Percentiles rank a stretch among this genome's conserved stretches.
phyloP scores from a whole-genome alignment of 2,113 vertebrate species.

The Cygnus atratus region DNA sequence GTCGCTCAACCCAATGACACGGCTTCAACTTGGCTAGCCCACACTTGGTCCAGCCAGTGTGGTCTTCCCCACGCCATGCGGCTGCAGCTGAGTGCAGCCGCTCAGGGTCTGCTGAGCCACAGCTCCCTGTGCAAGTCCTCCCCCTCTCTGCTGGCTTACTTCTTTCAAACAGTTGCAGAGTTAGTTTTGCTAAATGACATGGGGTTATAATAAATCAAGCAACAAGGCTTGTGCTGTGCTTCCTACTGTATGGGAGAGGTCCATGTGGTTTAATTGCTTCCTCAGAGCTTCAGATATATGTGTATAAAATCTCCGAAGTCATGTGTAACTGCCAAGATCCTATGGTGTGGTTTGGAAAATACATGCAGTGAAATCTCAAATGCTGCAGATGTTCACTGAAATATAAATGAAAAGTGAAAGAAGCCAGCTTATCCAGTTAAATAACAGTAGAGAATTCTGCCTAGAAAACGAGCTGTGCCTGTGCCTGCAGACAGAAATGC shows the following conservation, averaged over 20 bases:
- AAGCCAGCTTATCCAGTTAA: background rate
- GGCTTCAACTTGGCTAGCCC: background rate
- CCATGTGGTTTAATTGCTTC: slow-evolving; percentile 53
- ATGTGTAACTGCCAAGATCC: slow-evolving; percentile 50
- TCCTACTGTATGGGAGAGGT: slow-evolving; percentile 55
- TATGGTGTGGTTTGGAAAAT: slow-evolving; percentile 56
- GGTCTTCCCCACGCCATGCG: rapidly evolving
- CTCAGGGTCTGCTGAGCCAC: background rate
- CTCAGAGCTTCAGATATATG: slow-evolving; percentile 20
- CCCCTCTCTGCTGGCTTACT: slow-evolving; percentile 11
- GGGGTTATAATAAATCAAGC: slow-evolving; percentile 67
- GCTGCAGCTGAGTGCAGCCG: rapidly evolving
- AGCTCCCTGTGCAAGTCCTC: background rate
- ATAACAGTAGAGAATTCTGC: background rate
- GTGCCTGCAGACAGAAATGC: background rate
- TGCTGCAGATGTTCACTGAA: slow-evolving; percentile 33
- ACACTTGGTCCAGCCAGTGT: background rate
- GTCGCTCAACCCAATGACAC: rapidly evolving
- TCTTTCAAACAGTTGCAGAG: slow-evolving; percentile 43
- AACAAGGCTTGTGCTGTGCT: slow-evolving; percentile 30
- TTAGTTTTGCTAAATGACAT: slow-evolving; percentile 55
- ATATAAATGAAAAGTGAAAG: slow-evolving; percentile 23
- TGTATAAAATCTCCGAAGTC: slow-evolving; percentile 48
- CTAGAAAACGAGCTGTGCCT: background rate
- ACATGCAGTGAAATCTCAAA: background rate